Percentiles rank a stretch among this genome's conserved stretches.
Conservation (phyloP, 2,113 vertebrate genomes). For the Motacilla tschutschensis region DNA sequence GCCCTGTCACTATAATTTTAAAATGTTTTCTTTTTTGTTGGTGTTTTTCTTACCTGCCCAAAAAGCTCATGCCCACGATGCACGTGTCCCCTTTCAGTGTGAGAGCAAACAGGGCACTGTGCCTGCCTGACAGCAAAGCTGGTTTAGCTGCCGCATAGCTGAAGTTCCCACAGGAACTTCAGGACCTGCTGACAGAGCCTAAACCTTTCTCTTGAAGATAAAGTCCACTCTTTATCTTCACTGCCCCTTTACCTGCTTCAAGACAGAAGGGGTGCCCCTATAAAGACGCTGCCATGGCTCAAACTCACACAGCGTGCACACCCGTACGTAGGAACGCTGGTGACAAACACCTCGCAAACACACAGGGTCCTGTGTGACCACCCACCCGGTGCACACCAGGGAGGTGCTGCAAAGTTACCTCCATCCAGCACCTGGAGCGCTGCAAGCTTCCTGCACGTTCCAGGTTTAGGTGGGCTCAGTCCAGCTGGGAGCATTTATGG, state of each 20-base stretch:
- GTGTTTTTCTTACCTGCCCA: not conserved
- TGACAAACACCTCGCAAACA: not conserved
- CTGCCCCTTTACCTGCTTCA: not conserved
- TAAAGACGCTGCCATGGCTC: not conserved
- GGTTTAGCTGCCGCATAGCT: not conserved
- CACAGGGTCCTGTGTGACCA: accelerated
- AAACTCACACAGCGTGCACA: not conserved
- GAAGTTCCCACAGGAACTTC: not conserved
- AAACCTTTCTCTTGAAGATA: not conserved
- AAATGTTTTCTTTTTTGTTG: not conserved
- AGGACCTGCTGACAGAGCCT: not conserved
- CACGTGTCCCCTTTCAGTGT: not conserved
- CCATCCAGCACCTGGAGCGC: not conserved
- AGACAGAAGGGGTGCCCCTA: accelerated
- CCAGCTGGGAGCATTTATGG: not conserved
- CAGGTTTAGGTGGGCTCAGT: not conserved
- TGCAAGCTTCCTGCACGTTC: accelerated
- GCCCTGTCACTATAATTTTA: not conserved
- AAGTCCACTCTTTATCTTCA: not conserved
- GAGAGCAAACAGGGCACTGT: not conserved
- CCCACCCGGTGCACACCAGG: accelerated
- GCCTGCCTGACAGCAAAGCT: not conserved
- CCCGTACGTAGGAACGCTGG: accelerated
- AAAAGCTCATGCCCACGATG: not conserved
- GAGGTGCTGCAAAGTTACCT: not conserved